Evolutionary conservation across 1,140 invertebrate genomes (phyloP).

Genomic region (Atopsyche davidsoni): DNA sequence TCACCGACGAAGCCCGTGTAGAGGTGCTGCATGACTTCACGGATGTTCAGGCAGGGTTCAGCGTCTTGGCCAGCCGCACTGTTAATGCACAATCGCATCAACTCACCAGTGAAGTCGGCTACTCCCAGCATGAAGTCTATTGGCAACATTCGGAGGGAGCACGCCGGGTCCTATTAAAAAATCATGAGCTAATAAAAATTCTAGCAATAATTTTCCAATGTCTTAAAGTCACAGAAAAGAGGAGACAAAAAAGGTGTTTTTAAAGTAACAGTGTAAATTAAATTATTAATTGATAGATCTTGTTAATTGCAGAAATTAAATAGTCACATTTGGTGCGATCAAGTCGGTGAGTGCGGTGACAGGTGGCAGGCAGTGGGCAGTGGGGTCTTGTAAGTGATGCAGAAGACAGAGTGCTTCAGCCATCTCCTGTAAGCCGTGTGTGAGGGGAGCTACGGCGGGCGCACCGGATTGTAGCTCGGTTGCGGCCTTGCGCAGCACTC

Average conservation of each 20-base stretch:
- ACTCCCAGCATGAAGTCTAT: constrained; percentile 77
- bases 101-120: constrained; percentile 81
- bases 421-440: constrained; percentile 78
- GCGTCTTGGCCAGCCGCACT: constrained; percentile 71
- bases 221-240: too few species aligned
- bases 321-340: constrained; percentile 19
- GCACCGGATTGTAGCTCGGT: constrained; percentile 55
- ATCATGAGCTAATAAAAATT: too few species aligned
- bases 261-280: too few species aligned
- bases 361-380: constrained; percentile 29
- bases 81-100: constrained; percentile 85
- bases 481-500: constrained; percentile 62
- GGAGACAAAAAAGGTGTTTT: too few species aligned
- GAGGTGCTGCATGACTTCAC: constrained; percentile 65
- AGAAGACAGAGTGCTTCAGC: constrained; percentile 78
- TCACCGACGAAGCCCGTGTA: constrained; percentile 64
- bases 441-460: constrained; percentile 67
- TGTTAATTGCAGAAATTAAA: too few species aligned
- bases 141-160: constrained; percentile 46
- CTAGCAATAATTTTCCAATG: background rate
- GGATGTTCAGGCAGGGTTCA: constrained; percentile 66
- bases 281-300: too few species aligned
- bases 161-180: background rate
- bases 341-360: constrained; percentile 35
- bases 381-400: constrained; percentile 51